Evolutionary conservation across 2,797 vertebrate species (phyloP).

Genomic region (Labeo calbasu): DNA sequence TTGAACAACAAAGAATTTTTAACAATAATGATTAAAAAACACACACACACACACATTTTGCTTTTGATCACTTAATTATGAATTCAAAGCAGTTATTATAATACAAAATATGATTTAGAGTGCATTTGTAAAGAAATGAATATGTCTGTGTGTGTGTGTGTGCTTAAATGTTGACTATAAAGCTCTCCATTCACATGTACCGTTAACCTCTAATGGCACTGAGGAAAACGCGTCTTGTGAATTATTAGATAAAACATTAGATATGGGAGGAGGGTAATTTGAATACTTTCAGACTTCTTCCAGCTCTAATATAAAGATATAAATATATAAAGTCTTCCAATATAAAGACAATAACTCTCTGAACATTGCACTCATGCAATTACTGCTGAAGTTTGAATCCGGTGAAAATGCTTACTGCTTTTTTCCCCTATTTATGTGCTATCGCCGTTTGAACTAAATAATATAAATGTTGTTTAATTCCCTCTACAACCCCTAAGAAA

Average conservation of each 20-base stretch:
- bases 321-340: conserved; percentile 39
- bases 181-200: conserved; percentile 1
- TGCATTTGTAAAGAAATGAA: neutral
- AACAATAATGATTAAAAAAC: conserved; percentile 32
- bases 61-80: conserved; percentile 15
- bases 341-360: conserved; percentile 65
- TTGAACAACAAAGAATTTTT: conserved; percentile 14
- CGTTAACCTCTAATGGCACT: conserved; percentile 13
- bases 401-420: conserved; percentile 71
- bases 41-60: conserved; percentile 21
- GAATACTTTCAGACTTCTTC: conserved; percentile 50
- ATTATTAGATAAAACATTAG: conserved; percentile 46
- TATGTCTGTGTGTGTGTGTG: neutral
- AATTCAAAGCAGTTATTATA: conserved; percentile 30
- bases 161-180: conserved; percentile 17
- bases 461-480: conserved; percentile 70
- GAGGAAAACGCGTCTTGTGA: conserved; percentile 43
- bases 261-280: conserved; percentile 42
- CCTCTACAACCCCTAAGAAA: conserved; percentile 75
- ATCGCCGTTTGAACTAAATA: conserved; percentile 73
- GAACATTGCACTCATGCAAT: conserved; percentile 68
- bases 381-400: conserved; percentile 73
- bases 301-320: conserved; percentile 33
- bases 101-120: neutral
- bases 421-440: conserved; percentile 75